Base-by-base conservation (phyloP, 2,113 vertebrate species). In the Pyrgilauda ruficollis region DNA sequence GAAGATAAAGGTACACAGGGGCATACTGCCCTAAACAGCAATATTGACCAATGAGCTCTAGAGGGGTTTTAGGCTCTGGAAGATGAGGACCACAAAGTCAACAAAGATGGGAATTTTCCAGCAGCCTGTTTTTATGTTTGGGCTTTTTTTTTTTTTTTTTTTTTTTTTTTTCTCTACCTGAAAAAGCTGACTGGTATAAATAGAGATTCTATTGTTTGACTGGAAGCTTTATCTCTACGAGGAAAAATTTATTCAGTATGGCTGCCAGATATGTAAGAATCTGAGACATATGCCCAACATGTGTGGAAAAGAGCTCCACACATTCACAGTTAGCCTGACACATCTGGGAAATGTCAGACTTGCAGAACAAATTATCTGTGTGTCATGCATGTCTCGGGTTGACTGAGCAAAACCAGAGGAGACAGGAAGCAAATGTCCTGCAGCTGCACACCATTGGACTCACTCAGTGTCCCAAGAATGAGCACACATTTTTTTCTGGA, bases 121-220 rank as follows among this genome's bases (percentile, higher is more conserved):
- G 20, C 31, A 46, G 4, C 8, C 24, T 0, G 0, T 17, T 6
- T 12, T 83, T 47, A 28, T 49, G 3, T 2, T 27, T 1, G 33
- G 22, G 9, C 20, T 56, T n/a, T 58, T 68, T 21, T 27, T 21
- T n/a, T 39, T 68, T 21, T 27, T 21, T n/a, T n/a, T n/a, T n/a
- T n/a, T n/a, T 39, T 31, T 66, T 79, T n/a, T 37, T 68, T 1
- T 3, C 18, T 68, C 4, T 56, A 13, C 24, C 17, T 49, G 44
- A 52, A 85, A 59, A 85, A 82, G 2, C 3, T 75, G 33, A 27
- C 1, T 37, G 30, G 10, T 1, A 3, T 28, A 70, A 46, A 10
- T 22, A 6, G 10, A 73, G 4, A 74, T 69, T 63, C 31, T 59
- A 4, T 7, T 53, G 9, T 64, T 78, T 52, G 52, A 15, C 11